These are phyloP conservation scores for Alloscopus bannaensis DNA, from an alignment of 2,888 invertebrate genomes.

Conservation along the genomic window DNA sequence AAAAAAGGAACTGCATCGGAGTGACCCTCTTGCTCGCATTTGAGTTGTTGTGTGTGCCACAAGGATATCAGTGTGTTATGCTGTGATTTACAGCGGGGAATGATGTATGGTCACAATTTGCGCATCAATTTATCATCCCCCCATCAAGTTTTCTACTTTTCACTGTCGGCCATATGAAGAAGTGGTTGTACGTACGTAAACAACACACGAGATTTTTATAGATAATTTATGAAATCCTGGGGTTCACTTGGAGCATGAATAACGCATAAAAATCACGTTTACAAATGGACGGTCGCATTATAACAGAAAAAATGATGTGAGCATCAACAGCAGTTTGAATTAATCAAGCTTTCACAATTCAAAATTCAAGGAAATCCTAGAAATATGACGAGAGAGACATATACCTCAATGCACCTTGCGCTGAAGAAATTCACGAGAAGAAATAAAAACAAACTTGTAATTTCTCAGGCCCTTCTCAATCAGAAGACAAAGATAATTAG, in stretches of 20 bases:
- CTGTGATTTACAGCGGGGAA: background rate
- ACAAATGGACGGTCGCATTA: background rate
- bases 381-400: too few relatives aligned
- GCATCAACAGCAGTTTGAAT: conserved; percentile 7
- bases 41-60: background rate
- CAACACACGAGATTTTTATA: conserved; percentile 1
- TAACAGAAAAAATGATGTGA: too few relatives aligned
- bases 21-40: too few relatives aligned
- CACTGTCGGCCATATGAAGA: background rate
- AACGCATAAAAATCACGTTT: conserved; percentile 16
- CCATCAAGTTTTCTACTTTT: background rate
- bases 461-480: too few relatives aligned
- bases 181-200: background rate
- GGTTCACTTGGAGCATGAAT: conserved; percentile 8
- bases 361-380: too few relatives aligned
- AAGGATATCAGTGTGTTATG: too few relatives aligned
- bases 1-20: too few relatives aligned
- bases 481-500: background rate
- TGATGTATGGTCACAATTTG: background rate
- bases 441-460: too few relatives aligned
- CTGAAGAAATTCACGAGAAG: too few relatives aligned
- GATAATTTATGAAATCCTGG: conserved; percentile 18
- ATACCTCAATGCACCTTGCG: too few relatives aligned
- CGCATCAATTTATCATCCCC: conserved; percentile 15
- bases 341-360: conserved; percentile 12